These are phyloP conservation scores for Microctonus hyperodae DNA, from an alignment of 2,888 invertebrate species.

Conservation along the genomic window DNA sequence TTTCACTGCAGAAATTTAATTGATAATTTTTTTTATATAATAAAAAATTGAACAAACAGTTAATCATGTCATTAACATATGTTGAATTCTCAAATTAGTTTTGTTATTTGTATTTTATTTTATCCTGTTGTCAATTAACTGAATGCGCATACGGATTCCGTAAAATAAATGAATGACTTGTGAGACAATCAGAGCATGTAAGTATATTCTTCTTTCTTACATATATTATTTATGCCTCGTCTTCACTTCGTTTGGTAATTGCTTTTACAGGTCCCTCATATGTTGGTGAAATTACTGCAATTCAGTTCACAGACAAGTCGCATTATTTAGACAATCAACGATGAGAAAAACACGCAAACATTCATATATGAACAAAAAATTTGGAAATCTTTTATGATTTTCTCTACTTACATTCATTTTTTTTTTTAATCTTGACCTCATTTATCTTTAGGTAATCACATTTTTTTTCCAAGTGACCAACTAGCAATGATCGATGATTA, in stretches of 20 bases:
- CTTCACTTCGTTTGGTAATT: not conserved
- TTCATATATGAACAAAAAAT: constrained; percentile 5
- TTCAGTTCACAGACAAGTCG: constrained; percentile 17
- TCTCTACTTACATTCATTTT: not conserved
- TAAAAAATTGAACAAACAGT: not conserved
- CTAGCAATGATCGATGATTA: constrained; percentile 31
- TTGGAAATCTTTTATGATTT: constrained; percentile 18
- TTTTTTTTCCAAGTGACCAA: no score
- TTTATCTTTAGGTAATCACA: not conserved
- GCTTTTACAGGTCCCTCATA: not conserved
- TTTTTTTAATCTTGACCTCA: constrained; percentile 25
- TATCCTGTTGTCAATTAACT: constrained; percentile 37
- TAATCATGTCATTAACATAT: not conserved
- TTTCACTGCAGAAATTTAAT: not conserved
- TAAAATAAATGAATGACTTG: constrained; percentile 39
- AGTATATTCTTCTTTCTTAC: constrained; percentile 32
- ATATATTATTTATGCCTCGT: not conserved
- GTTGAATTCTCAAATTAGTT: not conserved
- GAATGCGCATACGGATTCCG: constrained; percentile 34
- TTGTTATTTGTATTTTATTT: constrained; percentile 21
- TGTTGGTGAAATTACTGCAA: constrained; percentile 15
- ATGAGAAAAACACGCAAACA: constrained; percentile 20
- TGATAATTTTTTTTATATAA: not conserved
- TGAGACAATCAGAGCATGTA: constrained; percentile 44
- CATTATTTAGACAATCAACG: constrained; percentile 16